A percentile compares a stretch with the other conserved stretches of the same genome.
Conservation (phyloP, 2,113 vertebrate species). For the Procavia capensis region DNA sequence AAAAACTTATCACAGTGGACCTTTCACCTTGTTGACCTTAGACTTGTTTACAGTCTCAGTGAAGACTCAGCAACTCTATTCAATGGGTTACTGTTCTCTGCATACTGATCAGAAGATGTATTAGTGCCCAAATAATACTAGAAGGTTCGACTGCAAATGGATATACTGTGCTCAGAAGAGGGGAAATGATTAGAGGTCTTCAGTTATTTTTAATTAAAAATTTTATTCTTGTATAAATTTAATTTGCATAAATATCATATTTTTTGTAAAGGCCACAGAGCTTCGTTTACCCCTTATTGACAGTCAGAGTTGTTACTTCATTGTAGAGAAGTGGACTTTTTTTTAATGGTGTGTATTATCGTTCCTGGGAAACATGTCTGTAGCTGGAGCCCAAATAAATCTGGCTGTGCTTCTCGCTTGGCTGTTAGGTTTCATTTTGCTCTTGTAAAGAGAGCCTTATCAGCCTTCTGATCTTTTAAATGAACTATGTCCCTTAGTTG, state of each 20-base stretch:
- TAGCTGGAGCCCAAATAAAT: not conserved
- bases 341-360: not conserved
- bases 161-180: not conserved
- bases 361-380: not conserved
- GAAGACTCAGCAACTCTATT: not conserved
- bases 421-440: not conserved
- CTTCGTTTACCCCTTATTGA: not conserved
- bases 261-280: not conserved
- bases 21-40: not conserved
- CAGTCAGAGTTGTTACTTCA: not conserved
- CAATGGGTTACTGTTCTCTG: not conserved
- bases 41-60: not conserved
- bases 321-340: not conserved
- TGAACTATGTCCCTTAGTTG: constrained; percentile 29
- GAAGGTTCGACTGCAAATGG: not conserved
- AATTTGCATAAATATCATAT: not conserved
- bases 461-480: constrained; percentile 54
- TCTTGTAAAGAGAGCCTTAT: not conserved
- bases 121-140: not conserved
- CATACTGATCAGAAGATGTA: not conserved
- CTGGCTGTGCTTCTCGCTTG: not conserved
- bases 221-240: not conserved
- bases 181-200: not conserved
- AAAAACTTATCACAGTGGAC: not conserved
- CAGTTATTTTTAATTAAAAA: not conserved